These are phyloP conservation scores for Papilio aristodemus DNA, from an alignment of 1,140 invertebrate genomes.

Conservation along the genomic window DNA sequence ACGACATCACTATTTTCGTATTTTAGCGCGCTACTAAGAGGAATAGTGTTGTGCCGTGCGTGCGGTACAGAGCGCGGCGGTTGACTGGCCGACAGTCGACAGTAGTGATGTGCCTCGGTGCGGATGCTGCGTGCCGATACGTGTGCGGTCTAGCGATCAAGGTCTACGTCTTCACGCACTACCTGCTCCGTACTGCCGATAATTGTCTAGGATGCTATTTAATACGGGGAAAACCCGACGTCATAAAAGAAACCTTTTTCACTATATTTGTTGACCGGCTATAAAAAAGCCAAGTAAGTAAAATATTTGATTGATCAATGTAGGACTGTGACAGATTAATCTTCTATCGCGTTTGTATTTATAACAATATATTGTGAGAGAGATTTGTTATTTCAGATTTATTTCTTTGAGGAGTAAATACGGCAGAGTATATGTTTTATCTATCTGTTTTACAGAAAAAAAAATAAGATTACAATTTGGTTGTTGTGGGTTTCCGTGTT, in stretches of 20 bases:
- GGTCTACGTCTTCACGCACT: slow-evolving; percentile 24
- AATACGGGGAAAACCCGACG: slow-evolving; percentile 4
- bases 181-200: slow-evolving; percentile 13
- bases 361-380: too few species aligned
- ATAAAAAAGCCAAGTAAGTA: neutral
- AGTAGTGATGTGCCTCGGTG: slow-evolving; percentile 24
- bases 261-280: neutral
- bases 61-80: neutral
- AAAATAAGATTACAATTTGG: too few species aligned
- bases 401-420: too few species aligned
- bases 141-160: slow-evolving; percentile 20
- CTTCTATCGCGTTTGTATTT: too few species aligned
- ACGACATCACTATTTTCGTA: slow-evolving; percentile 9
- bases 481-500: too few species aligned
- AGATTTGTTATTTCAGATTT: too few species aligned
- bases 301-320: neutral
- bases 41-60: neutral
- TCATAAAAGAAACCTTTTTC: neutral
- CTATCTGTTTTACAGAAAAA: too few species aligned
- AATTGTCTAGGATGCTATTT: neutral
- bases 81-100: neutral
- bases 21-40: neutral
- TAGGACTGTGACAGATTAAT: neutral
- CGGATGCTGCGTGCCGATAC: slow-evolving; percentile 27
- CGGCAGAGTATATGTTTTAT: too few species aligned